Evolutionary conservation across 2,113 vertebrate species (phyloP).

Genomic region (Callipepla squamata): DNA sequence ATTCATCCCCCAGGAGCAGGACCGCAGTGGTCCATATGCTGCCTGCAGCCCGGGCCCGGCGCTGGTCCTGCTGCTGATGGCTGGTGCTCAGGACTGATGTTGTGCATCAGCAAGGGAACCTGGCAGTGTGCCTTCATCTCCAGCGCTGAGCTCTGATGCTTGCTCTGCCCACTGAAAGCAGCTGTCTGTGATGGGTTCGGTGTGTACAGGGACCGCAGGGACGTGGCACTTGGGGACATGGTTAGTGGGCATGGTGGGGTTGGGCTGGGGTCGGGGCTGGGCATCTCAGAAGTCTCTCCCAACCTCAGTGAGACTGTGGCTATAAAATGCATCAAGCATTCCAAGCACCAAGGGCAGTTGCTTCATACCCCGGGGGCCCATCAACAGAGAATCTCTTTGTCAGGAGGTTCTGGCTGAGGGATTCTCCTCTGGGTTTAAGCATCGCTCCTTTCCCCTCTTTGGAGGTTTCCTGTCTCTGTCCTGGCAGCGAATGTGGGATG

Average conservation of each 20-base stretch:
- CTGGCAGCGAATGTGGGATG: accelerated
- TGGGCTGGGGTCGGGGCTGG: no score
- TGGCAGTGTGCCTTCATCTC: accelerated
- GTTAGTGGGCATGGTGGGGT: no score
- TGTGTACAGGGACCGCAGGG: no score
- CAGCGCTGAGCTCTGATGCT: not conserved
- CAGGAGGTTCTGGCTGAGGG: not conserved
- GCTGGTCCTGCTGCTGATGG: not conserved
- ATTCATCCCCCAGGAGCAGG: accelerated
- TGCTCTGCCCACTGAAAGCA: not conserved
- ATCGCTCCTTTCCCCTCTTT: not conserved
- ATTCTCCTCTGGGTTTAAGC: not conserved
- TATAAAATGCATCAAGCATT: not conserved
- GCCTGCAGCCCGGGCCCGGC: accelerated
- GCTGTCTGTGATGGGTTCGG: no score
- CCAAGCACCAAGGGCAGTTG: not conserved
- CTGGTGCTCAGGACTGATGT: accelerated
- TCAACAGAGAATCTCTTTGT: not conserved
- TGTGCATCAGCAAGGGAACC: accelerated
- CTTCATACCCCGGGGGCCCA: not conserved
- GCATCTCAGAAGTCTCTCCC: no score
- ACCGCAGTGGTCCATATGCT: not conserved
- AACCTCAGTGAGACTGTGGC: no score
- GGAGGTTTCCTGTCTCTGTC: accelerated
- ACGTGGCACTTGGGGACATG: no score